A percentile compares a stretch with the other conserved stretches of the same genome.
Evolutionary conservation across 2,888 invertebrate genomes (phyloP).

Genomic region (Patella pellucida): DNA sequence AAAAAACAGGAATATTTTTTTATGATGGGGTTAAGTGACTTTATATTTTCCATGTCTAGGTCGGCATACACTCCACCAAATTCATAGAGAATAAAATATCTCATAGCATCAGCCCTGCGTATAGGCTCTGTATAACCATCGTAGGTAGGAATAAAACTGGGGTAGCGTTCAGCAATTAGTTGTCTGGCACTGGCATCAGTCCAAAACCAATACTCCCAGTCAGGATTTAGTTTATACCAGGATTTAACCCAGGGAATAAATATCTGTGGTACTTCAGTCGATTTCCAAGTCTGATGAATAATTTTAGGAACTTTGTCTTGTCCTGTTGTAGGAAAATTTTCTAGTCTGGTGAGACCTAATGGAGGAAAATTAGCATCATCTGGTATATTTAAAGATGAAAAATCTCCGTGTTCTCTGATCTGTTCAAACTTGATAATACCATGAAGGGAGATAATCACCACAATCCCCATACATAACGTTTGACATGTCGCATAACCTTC

Average conservation of each 20-base stretch:
- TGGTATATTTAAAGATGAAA: conserved; percentile 46
- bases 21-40: conserved; percentile 53
- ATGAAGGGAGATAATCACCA: conserved; percentile 36
- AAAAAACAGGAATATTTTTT: conserved; percentile 58
- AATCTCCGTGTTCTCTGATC: conserved; percentile 50
- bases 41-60: conserved; percentile 64
- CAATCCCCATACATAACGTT: background rate
- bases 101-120: conserved; percentile 62
- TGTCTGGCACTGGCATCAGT: conserved; percentile 62
- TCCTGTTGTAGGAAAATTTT: conserved; percentile 48
- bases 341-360: conserved; percentile 36
- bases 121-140: conserved; percentile 60
- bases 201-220: conserved; percentile 69
- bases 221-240: conserved; percentile 62
- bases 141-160: conserved; percentile 51
- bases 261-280: conserved; percentile 51
- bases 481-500: background rate
- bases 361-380: conserved; percentile 37
- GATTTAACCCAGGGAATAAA: conserved; percentile 59
- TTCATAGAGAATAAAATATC: conserved; percentile 65
- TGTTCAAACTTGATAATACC: conserved; percentile 55
- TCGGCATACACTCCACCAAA: conserved; percentile 68
- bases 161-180: conserved; percentile 59
- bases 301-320: conserved; percentile 51
- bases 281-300: conserved; percentile 65